Percentiles rank a stretch among this genome's conserved stretches.
Conservation (phyloP, 2,888 invertebrate species). For the Hetaerina titia region DNA sequence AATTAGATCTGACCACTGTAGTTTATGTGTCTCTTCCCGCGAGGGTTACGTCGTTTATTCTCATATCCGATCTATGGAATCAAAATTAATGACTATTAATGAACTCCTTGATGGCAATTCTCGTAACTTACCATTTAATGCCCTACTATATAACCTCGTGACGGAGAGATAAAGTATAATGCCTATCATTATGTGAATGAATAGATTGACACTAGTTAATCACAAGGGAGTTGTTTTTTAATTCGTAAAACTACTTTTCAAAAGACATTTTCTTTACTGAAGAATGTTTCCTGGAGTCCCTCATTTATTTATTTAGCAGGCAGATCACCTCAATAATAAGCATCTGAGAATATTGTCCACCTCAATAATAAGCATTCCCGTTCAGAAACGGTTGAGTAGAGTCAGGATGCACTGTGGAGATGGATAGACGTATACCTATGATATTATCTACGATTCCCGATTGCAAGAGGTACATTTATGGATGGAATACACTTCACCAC, state of each 20-base stretch:
- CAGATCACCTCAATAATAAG: not conserved
- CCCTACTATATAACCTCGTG: not conserved
- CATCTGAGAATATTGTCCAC: not conserved
- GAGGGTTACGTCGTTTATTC: too few species aligned
- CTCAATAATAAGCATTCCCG: not conserved
- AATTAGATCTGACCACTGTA: too few species aligned
- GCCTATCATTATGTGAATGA: not conserved
- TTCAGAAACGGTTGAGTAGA: not conserved
- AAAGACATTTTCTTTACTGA: not conserved
- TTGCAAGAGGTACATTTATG: too few species aligned
- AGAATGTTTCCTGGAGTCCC: not conserved
- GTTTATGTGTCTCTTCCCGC: too few species aligned
- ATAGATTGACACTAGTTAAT: not conserved
- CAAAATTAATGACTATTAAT: not conserved
- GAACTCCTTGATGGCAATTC: not conserved
- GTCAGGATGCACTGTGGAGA: not conserved
- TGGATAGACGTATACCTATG: not conserved
- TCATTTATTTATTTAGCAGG: slow-evolving; percentile 7
- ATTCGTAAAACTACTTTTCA: not conserved
- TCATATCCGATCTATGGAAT: not conserved
- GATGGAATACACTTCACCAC: too few species aligned
- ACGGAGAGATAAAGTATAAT: not conserved
- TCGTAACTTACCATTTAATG: not conserved
- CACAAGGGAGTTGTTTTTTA: not conserved
- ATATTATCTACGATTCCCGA: too few species aligned